Conservation (phyloP, 1,140 invertebrate species). For the Chlorops oryzae region DNA sequence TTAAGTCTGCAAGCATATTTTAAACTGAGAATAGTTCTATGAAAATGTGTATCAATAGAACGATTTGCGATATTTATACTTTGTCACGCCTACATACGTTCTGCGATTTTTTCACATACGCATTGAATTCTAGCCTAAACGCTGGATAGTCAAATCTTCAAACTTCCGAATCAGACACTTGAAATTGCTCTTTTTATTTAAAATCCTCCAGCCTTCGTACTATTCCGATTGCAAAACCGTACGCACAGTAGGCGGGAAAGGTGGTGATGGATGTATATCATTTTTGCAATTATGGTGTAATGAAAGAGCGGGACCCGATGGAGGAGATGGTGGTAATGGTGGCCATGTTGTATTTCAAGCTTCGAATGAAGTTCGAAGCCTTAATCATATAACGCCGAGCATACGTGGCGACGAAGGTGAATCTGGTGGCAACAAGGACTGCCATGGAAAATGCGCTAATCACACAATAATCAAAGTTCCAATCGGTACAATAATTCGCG, state of each 20-base stretch:
- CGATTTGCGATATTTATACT: no score
- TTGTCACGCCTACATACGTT: no score
- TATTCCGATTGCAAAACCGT: slow-evolving; percentile 65
- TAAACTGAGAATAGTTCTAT: no score
- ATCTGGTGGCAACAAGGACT: slow-evolving; percentile 68
- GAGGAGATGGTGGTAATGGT: slow-evolving; percentile 95
- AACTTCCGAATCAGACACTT: no score
- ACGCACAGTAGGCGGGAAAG: slow-evolving; percentile 69
- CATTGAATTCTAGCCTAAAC: no score
- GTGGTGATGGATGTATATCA: slow-evolving; percentile 86
- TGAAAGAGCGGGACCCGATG: slow-evolving; percentile 87
- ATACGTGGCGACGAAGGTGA: slow-evolving; percentile 63
- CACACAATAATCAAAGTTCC: slow-evolving; percentile 78
- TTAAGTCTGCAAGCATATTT: no score
- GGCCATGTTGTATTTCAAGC: slow-evolving; percentile 90
- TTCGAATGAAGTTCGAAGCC: slow-evolving; percentile 61
- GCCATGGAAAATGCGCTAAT: slow-evolving; percentile 78
- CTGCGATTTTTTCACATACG: no score
- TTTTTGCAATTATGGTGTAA: slow-evolving; percentile 74
- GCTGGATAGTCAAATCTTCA: no score
- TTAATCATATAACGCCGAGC: slow-evolving; percentile 61
- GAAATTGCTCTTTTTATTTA: no score
- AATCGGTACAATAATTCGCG: slow-evolving; percentile 77
- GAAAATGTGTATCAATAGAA: no score
- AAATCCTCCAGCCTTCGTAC: no score